Conservation (phyloP, 1,140 invertebrate species). For the Platyura marginata region DNA sequence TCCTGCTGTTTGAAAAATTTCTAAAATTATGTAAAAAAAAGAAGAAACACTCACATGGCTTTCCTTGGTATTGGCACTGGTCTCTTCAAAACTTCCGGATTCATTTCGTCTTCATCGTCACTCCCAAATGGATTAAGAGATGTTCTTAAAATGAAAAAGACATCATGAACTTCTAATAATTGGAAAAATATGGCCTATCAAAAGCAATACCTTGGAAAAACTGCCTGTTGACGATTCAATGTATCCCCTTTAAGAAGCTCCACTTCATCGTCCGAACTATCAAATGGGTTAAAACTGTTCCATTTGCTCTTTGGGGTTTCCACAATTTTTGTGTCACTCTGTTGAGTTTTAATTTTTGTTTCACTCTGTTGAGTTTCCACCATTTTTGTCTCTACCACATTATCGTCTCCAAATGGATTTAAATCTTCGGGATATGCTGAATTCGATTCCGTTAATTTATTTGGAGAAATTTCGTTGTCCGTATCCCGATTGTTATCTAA, state of each 20-base stretch:
- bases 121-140: conserved; percentile 54
- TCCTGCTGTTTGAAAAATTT: too few species aligned
- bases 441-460: neutral
- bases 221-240: too few species aligned
- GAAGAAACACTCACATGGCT: conserved; percentile 25
- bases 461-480: too few species aligned
- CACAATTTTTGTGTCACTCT: conserved; percentile 20
- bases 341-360: too few species aligned
- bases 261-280: conserved; percentile 33
- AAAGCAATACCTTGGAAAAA: too few species aligned
- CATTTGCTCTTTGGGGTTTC: conserved; percentile 3
- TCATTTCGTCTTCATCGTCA: conserved; percentile 29
- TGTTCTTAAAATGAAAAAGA: conserved; percentile 3
- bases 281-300: conserved; percentile 40
- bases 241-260: conserved; percentile 15
- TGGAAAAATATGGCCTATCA: too few species aligned
- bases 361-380: conserved; percentile 6
- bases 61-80: conserved; percentile 36
- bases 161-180: too few species aligned
- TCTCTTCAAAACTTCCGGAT: conserved; percentile 8
- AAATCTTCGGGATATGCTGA: conserved; percentile 50
- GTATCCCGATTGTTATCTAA: too few species aligned
- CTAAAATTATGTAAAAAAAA: too few species aligned
- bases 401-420: conserved; percentile 61
- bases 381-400: conserved; percentile 26